Base-by-base conservation (phyloP, 2,797 vertebrate genomes). In the Sebastes taczanowskii region DNA sequence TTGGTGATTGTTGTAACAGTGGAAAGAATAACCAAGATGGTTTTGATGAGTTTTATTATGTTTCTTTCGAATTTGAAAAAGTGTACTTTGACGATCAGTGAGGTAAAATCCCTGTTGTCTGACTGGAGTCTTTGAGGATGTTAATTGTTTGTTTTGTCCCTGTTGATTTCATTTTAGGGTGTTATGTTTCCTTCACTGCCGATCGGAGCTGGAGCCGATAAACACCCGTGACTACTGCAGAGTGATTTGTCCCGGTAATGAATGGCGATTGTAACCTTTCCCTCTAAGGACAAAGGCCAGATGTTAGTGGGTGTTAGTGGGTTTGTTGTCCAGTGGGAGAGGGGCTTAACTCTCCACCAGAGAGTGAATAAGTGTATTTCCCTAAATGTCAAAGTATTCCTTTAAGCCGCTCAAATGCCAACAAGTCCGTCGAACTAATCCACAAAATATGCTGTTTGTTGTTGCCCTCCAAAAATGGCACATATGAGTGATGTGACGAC, bases 101-200 rank as follows among this genome's bases (percentile, higher is more conserved):
- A 38, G 35, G 35, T 38, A 38, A 38, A 38, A 38, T 38, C 5
- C 3, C 10, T 35, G 34, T 27, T 27, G 23, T 58, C 56, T 13
- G 16, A 58, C 23, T 27, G 23, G 4, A 35, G 34, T 35, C 34
- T 35, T 35, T 35, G 34, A 35, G 2, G 34, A 38, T 14, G 1
- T 38, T 5, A 35, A 35, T 35, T 35, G 5, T 42, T 16, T 42
- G 35, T 38, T 38, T 38, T 38, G 35, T 38, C 38, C 38, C 38
- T 42, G 38, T 16, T 42, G 38, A 42, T 42, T 16, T 16, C 0
- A 42, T 42, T 6, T 38, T 42, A 42, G 14, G 2, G 3, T 42
- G 38, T 0, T 0, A 35, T 35, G 38, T 1, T 42, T 16, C 38
- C 0, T 0, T 42, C 38, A 0, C 0, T 46, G 42, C 42, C 3